Percentiles rank a stretch among this genome's conserved stretches.
Conservation (phyloP, 2,888 invertebrate species). For the Aspidiotus destructor region DNA sequence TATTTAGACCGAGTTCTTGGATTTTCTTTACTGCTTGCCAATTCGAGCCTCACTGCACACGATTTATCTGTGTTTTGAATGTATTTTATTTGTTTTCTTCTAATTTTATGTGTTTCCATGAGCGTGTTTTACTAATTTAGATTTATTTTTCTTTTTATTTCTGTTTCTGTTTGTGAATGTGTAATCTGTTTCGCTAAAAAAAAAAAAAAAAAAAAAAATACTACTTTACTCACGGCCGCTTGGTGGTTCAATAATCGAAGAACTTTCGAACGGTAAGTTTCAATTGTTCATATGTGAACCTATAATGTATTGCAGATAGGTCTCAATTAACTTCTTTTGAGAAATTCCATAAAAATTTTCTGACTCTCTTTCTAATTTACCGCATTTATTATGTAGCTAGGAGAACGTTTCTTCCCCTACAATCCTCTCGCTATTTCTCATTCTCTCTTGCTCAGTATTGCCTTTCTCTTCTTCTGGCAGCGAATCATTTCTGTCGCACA, state of each 20-base stretch:
- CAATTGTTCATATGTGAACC: background rate
- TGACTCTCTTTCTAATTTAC: no score
- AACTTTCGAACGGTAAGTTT: conserved; percentile 30
- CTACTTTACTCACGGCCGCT: conserved; percentile 16
- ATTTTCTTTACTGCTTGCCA: background rate
- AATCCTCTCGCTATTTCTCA: no score
- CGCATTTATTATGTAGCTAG: no score
- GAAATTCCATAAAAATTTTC: no score
- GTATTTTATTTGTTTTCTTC: background rate
- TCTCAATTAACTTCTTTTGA: no score
- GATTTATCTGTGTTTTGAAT: background rate
- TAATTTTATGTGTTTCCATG: conserved; percentile 10
- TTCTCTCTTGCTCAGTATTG: no score
- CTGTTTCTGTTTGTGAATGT: conserved; percentile 33
- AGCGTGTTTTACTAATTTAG: conserved; percentile 26
- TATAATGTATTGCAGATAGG: background rate
- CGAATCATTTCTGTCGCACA: no score
- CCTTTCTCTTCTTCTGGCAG: no score
- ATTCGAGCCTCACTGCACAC: background rate
- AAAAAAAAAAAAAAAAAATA: background rate
- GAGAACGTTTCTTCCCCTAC: no score
- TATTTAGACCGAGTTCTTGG: no score
- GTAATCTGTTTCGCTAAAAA: conserved; percentile 33
- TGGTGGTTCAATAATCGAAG: conserved; percentile 18
- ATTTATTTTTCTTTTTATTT: conserved; percentile 31